Evolutionary conservation across 2,113 vertebrate species (phyloP), one percentile per base, ranked within the genome.

Genomic region (Paratilapia polleni): DNA sequence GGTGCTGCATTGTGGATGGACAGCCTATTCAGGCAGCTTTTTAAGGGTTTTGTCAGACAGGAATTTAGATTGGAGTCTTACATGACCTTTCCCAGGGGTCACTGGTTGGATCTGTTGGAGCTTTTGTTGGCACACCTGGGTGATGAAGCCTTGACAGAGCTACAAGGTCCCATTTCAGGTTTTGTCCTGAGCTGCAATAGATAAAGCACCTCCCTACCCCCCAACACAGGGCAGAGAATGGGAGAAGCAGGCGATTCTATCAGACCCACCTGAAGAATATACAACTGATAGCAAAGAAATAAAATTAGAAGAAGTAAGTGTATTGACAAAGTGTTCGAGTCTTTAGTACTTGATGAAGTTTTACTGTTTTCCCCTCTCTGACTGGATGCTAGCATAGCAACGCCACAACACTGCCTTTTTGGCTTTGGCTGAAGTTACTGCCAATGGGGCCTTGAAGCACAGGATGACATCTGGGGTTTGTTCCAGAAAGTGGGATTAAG

Each of bases 121-220:
- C 93, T 93, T 96, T 96, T 96, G 95, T 95, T 93, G 93, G 92
- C 93, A 94, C 96, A 96, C 95, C 95, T 96, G 95, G 92, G 89
- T 88, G 92, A 95, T 81, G 93, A 93, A 87, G 91, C 89, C 90
- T 85, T 81, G 87, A 93, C 89, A 88, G 88, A 83, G 88, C 70
- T 73, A 62, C 93, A 87, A 91, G 92, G 76, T 95, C 92, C 81
- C 76, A 62, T 95, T 94, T 92, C 93, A 92, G 80, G 76, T 87
- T 90, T 90, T 88, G 85, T 92, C 83, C 81, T 6, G 9, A 2
- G 64, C 74, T 83, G 60, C 8, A 81, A 85, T 60, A 17, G 78
- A 81, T 75, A 75, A 43, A 31, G 20, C 26, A 17, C 62, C 41
- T 22, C 58, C 78, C 8, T 49, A n/a, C 20, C 57, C 22, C 49